Evolutionary conservation across 2,113 vertebrate genomes (phyloP).

Genomic region (Scopus umbretta): DNA sequence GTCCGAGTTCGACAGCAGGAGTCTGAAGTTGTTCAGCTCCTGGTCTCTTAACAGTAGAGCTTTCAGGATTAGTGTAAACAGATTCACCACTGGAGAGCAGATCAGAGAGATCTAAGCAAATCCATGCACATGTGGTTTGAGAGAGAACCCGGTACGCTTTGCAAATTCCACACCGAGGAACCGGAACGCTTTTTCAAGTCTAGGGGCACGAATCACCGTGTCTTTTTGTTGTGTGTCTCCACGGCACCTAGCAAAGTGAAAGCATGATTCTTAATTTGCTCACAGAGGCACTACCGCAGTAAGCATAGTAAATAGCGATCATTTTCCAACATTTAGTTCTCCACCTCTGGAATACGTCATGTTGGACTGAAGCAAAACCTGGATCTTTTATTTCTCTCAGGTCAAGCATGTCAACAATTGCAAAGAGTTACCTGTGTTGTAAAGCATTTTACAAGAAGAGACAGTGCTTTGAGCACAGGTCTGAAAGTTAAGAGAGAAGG

Average conservation of each 20-base stretch:
- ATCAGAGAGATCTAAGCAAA: background rate
- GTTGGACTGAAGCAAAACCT: background rate
- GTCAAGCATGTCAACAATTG: background rate
- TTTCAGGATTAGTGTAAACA: conserved; percentile 28
- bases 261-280: background rate
- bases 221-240: background rate
- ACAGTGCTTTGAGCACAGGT: background rate
- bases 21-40: background rate
- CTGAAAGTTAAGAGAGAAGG: background rate
- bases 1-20: background rate
- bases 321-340: background rate
- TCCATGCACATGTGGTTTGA: background rate
- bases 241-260: background rate
- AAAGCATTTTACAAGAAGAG: background rate
- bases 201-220: background rate
- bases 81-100: background rate
- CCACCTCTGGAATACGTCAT: background rate
- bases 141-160: background rate
- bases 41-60: background rate
- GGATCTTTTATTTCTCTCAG: background rate
- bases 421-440: background rate
- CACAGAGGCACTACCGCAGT: background rate
- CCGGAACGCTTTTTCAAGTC: background rate
- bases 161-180: background rate
- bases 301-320: background rate